Conservation (phyloP, 2,113 vertebrate genomes). For the Scortum barcoo region DNA sequence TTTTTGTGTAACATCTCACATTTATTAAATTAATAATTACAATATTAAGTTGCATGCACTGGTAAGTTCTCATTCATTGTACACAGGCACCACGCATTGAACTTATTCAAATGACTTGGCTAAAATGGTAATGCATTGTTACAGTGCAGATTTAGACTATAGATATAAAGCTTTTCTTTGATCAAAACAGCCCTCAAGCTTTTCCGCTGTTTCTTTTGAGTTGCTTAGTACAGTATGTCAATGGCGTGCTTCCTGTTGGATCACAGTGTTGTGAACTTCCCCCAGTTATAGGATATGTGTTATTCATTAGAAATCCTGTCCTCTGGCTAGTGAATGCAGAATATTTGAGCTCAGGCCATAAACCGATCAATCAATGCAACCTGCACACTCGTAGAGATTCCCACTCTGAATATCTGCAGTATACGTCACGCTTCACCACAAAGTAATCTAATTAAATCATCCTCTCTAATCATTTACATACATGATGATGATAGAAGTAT, state of each 20-base stretch:
- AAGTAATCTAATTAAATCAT: slow-evolving; percentile 29
- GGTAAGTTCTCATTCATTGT: not conserved
- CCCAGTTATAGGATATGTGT: slow-evolving; percentile 72
- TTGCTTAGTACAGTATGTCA: slow-evolving; percentile 61
- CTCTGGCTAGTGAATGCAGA: slow-evolving; percentile 63
- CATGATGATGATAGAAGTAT: slow-evolving; percentile 11
- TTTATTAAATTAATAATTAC: not conserved
- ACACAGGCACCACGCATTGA: not conserved
- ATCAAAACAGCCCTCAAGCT: slow-evolving; percentile 62
- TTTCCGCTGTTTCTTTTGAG: slow-evolving; percentile 58
- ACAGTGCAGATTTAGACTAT: slow-evolving; percentile 34
- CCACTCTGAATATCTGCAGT: slow-evolving; percentile 5
- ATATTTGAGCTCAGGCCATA: slow-evolving; percentile 57
- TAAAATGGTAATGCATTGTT: slow-evolving; percentile 48
- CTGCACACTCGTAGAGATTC: slow-evolving; percentile 39
- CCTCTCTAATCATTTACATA: slow-evolving; percentile 20
- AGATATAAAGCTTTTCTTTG: slow-evolving; percentile 65
- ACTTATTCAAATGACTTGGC: slow-evolving; percentile 2
- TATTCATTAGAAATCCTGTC: slow-evolving; percentile 76
- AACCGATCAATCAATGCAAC: slow-evolving; percentile 69
- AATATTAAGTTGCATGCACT: not conserved
- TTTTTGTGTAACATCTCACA: not conserved
- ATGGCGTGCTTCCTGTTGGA: slow-evolving; percentile 64
- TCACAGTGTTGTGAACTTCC: slow-evolving; percentile 66
- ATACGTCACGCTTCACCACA: not conserved